Base-by-base conservation (phyloP, 2,113 vertebrate species). In the Hipposideros armiger region DNA sequence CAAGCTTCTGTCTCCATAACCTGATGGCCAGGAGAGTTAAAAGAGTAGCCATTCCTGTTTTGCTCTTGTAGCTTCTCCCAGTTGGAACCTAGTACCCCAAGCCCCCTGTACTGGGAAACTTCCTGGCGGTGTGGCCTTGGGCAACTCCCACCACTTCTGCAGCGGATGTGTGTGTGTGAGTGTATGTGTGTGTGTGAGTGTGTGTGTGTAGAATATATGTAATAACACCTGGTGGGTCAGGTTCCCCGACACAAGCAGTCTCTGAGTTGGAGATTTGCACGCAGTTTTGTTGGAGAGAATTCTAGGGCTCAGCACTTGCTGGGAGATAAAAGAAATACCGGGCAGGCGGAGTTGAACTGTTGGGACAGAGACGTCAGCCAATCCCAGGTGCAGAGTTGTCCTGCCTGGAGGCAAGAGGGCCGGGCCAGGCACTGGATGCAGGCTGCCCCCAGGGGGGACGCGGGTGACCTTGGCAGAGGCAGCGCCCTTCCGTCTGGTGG, bases 381-480 rank as follows among this genome's bases (percentile, higher is more conserved):
- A 19, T 13, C 7, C 14, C 52, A 32, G 0, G n/a, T 4, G 4
- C 20, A 52, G 42, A 42, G 19, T 50, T 28, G 17, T 54, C 67
- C n/a, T 26, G 1, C 20, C 14, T 24, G 32, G n/a, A 89, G 22
- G 22, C 11, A n/a, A 47, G 52, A 70, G 32, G 32, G 2, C 11
- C 2, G 50, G 52, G 26, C 0, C 28, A 26, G 30, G 42, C 20
- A 20, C 1, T 81, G 56, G 45, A 4, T 26, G 10, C 13, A 67
- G 64, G 62, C 24, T 73, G 30, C 6, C 26, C 26, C 7, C 8
- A 8, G 11, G 77, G n/a, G 22, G 50, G 67, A 76, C 69, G 52
- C 0, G 0, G 16, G 36, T 50, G 90, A 50, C 67, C 40, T 72
- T 69, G 42, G 20, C 6, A 0, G 0, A 54, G 62, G 13, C 26